Evolutionary conservation across 2,113 vertebrate species (phyloP), one percentile per base, ranked within the genome.

Genomic region (Petaurus breviceps): DNA sequence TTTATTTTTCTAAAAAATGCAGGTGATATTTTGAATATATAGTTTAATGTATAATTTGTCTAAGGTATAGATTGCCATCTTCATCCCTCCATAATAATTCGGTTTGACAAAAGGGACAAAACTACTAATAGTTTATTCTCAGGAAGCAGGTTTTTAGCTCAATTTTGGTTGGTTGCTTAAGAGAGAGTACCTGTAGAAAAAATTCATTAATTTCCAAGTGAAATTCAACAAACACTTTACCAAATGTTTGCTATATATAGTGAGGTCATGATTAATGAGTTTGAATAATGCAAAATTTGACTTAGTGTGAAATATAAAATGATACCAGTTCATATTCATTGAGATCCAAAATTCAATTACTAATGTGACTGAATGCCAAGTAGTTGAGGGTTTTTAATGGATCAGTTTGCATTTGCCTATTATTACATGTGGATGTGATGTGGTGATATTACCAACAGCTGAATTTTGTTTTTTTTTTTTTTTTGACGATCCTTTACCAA

Each of bases 11-110:
- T 92, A 68, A 68, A 49, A 12, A 68, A 68, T 37, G 28, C 31
- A 37, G 61, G 31, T 68, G 31, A 37, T 84, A 47, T 90, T 96
- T 95, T 94, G 90, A 91, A 50, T 89, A 92, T 46, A 1, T n/a
- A 92, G 10, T 28, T 57, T 94, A 22, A 54, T 68, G 43, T 14
- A 55, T 89, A 95, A 89, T 8, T 90, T 84, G 90, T 28, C 91
- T 93, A 31, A 37, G 91, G 37, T 14, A 8, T 8, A 93, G 28
- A 95, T 92, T 54, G 2, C 90, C 3, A 95, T 94, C 46, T 95
- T 94, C 47, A 7, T 57, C 84, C 61, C 28, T 49, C 47, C 24
- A 91, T 50, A 68, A 68, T 37, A 68, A 68, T 68, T 68, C 11
- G 37, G 61, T 68, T 68, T 68, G 10, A 61, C 37, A 28, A 93